Evolutionary conservation across 2,797 vertebrate species (phyloP), one percentile per base, ranked within the genome.

Genomic region (Pogonophryne albipinna): DNA sequence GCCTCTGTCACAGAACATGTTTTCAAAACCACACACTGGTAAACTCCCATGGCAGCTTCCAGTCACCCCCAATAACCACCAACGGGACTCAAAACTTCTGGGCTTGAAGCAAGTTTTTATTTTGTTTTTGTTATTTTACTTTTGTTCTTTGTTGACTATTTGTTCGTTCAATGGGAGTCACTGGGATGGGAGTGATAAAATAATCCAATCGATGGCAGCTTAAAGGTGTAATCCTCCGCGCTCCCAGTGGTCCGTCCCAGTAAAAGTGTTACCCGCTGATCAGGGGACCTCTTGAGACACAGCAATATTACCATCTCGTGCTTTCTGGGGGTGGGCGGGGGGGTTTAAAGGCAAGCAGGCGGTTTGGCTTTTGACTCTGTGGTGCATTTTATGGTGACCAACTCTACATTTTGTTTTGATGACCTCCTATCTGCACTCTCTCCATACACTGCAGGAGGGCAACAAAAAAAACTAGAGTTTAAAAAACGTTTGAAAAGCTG

Each of bases 1-100:
- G 27, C 82, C 70, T 87, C 80, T 82, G 83, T 87, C 83, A 78
- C 79, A 42, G 76, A 79, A 69, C 27, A 38, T 38, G 34, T 38
- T 38, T 38, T 38, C 6, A 38, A 50, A 64, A 81, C 10, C 64
- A 78, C 84, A 92, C 89, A 90, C 92, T 92, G 91, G 91, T 93
- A 71, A 92, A 92, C 93, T 91, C 90, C 89, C 95, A 90, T 94
- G 96, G 96, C 97, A 97, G 96, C 97, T 97, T 94, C 89, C 85
- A 88, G 90, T 91, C 83, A 12, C 89, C 82, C 89, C 74, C 5
- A 89, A 85, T 86, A 85, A 92, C 93, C 94, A 95, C 91, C 95
- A 92, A 91, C 89, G 92, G 91, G 89, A 85, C 90, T 91, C 85
- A 90, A 92, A 93, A 92, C 89, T 87, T 93, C 85, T 87, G 85